A percentile compares a stretch with the other conserved stretches of the same genome.
Conservation (phyloP, 2,797 vertebrate species). For the Pelochelys cantorii region DNA sequence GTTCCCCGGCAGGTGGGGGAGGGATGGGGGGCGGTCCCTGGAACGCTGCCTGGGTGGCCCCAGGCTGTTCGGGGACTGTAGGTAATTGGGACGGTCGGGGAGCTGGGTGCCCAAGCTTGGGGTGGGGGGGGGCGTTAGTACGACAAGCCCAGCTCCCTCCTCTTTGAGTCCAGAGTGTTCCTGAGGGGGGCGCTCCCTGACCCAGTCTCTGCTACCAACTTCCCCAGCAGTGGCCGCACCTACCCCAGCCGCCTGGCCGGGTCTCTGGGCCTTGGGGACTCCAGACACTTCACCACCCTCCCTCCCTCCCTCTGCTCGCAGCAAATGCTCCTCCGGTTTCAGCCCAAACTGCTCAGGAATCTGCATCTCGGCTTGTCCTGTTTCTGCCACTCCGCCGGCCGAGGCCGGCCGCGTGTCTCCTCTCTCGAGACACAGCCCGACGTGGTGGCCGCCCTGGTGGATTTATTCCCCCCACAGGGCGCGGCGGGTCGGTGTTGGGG, state of each 20-base stretch:
- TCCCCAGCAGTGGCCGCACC: background rate
- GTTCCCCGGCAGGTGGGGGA: background rate
- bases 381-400: background rate
- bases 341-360: background rate
- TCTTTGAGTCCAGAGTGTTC: background rate
- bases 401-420: background rate
- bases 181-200: background rate
- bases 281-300: background rate
- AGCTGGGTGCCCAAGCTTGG: background rate
- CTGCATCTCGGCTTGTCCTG: rapidly evolving
- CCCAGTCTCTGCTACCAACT: background rate
- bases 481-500: background rate
- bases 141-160: too few species aligned
- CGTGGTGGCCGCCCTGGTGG: rapidly evolving
- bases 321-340: background rate
- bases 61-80: background rate
- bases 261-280: background rate
- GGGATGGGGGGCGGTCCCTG: background rate
- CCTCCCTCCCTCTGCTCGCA: background rate
- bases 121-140: too few species aligned
- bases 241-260: background rate
- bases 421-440: rapidly evolving
- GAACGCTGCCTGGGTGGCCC: background rate
- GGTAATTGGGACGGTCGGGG: background rate
- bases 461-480: rapidly evolving